Conservation (phyloP, 2,888 invertebrate species). For the Thymelicus acteon region DNA sequence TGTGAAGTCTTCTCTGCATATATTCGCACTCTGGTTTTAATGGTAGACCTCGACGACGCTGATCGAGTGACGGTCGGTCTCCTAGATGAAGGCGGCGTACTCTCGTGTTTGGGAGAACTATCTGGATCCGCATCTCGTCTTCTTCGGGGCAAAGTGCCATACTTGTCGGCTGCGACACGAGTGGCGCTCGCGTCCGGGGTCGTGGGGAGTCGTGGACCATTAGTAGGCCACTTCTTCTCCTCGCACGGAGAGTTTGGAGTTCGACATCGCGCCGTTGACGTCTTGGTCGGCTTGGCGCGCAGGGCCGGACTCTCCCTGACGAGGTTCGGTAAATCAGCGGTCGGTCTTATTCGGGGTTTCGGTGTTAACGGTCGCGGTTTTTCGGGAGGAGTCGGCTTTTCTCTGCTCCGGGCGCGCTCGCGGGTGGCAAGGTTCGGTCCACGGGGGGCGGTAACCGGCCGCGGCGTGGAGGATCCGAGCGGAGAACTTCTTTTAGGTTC, state of each 20-base stretch:
- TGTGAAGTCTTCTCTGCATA: constrained; percentile 92
- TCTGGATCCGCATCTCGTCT: constrained; percentile 87
- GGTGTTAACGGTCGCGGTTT: constrained; percentile 77
- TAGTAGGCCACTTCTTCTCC: constrained; percentile 89
- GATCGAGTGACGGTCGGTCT: constrained; percentile 74
- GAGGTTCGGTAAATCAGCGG: constrained; percentile 81
- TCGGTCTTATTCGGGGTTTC: constrained; percentile 77
- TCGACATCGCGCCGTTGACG: constrained; percentile 85
- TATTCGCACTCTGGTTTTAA: constrained; percentile 85
- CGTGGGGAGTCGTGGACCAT: constrained; percentile 69
- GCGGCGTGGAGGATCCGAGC: constrained; percentile 80
- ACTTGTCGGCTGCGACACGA: constrained; percentile 87
- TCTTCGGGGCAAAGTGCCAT: constrained; percentile 91
- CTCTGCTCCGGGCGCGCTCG: constrained; percentile 86
- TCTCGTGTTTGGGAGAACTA: constrained; percentile 77
- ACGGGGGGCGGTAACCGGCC: constrained; percentile 78
- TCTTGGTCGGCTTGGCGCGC: constrained; percentile 78
- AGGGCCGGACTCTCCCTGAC: constrained; percentile 77
- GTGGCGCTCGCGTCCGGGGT: constrained; percentile 66
- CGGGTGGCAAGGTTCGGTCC: constrained; percentile 81
- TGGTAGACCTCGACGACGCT: constrained; percentile 67
- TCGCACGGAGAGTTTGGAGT: constrained; percentile 87
- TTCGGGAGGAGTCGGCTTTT: constrained; percentile 82
- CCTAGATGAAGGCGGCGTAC: constrained; percentile 65
- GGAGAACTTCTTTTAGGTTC: constrained; percentile 82